These are phyloP conservation scores for Erebia ligea DNA, from an alignment of 2,888 invertebrate species.

Conservation along the genomic window DNA sequence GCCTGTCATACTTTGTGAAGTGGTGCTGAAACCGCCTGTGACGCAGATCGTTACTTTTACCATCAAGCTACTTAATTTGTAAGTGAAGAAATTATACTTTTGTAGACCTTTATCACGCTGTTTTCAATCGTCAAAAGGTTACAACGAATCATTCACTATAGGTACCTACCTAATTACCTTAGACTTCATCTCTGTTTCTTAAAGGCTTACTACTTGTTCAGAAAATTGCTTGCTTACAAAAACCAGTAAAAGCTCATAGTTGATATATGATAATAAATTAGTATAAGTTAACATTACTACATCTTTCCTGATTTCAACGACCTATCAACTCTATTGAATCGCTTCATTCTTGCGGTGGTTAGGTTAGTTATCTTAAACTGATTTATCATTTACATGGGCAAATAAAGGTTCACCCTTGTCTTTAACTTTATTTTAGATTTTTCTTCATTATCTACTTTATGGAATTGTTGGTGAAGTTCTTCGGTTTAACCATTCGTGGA, in stretches of 20 bases:
- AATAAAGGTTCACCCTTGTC: background rate
- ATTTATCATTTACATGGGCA: background rate
- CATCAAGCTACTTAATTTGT: constrained; percentile 71
- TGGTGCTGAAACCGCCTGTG: constrained; percentile 55
- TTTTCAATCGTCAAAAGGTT: background rate
- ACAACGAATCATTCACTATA: background rate
- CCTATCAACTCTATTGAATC: no score
- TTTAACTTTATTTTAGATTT: constrained; percentile 48
- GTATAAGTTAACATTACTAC: no score
- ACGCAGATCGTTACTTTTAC: constrained; percentile 43
- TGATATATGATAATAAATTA: no score
- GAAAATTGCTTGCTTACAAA: no score
- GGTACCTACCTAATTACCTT: no score
- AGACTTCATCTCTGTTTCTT: background rate
- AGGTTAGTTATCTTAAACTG: no score
- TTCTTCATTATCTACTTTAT: constrained; percentile 69
- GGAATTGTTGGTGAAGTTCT: constrained; percentile 72
- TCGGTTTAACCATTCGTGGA: constrained; percentile 61
- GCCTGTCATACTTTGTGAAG: constrained; percentile 71
- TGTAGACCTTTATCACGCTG: background rate
- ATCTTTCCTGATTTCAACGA: no score
- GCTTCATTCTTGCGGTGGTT: no score
- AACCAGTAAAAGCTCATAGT: no score
- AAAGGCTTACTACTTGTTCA: no score
- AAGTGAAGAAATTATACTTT: constrained; percentile 43